These are phyloP conservation scores for Chaetodon trifascialis DNA, from an alignment of 2,113 vertebrate species.

Conservation along the genomic window DNA sequence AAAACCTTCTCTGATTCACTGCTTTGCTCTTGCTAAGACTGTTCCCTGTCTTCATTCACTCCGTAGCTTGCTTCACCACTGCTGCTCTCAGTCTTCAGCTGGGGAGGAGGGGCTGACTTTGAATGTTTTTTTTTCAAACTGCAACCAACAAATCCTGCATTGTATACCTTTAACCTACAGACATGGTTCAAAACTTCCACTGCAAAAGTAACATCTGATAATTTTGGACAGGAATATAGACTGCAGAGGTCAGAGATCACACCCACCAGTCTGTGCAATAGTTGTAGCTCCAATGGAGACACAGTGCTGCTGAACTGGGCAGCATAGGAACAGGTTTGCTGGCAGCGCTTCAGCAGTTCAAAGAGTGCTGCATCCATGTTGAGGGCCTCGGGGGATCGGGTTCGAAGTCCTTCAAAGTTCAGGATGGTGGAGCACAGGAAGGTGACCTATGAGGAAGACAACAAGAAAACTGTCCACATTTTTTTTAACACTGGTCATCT, in stretches of 20 bases:
- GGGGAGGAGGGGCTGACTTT: too few relatives aligned
- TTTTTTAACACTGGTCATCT: neutral
- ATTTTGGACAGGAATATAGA: neutral
- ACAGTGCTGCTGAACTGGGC: slow-evolving; percentile 96
- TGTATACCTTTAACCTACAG: too few relatives aligned
- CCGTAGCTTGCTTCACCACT: too few relatives aligned
- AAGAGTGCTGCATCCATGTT: slow-evolving; percentile 93
- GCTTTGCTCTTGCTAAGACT: too few relatives aligned
- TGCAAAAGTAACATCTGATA: too few relatives aligned
- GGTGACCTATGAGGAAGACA: slow-evolving; percentile 84
- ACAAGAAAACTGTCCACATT: accelerated
- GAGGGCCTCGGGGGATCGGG: slow-evolving; percentile 93
- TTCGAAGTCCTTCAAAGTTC: slow-evolving; percentile 96
- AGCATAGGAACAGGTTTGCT: slow-evolving; percentile 95
- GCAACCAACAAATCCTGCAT: too few relatives aligned
- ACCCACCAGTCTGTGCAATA: slow-evolving; percentile 95
- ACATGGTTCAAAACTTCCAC: neutral
- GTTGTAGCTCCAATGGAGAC: slow-evolving; percentile 93
- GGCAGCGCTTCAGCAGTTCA: slow-evolving; percentile 96
- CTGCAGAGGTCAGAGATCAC: neutral
- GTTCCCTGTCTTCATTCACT: too few relatives aligned
- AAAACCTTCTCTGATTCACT: too few relatives aligned
- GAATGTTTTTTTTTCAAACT: too few relatives aligned
- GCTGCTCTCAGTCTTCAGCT: too few relatives aligned
- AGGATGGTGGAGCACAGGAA: slow-evolving; percentile 98